These are phyloP conservation scores for Sapayoa aenigma DNA, from an alignment of 2,113 vertebrate genomes.

Conservation along the genomic window DNA sequence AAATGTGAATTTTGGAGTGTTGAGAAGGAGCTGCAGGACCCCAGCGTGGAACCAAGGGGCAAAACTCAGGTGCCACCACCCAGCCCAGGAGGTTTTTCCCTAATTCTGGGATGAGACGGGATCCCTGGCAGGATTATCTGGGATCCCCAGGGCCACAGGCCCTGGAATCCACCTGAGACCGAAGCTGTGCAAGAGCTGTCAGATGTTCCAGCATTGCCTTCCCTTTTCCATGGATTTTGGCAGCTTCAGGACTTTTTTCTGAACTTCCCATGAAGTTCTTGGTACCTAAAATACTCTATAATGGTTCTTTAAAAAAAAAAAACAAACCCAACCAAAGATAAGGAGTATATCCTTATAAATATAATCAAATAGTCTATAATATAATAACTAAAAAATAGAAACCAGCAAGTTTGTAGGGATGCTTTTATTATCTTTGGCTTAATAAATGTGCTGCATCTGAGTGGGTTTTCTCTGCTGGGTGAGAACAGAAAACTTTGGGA, in stretches of 20 bases:
- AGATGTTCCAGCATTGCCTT: background rate
- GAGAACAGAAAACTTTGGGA: background rate
- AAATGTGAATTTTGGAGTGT: no score
- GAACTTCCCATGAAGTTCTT: background rate
- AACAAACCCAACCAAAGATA: background rate
- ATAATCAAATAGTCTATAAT: background rate
- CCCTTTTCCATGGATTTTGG: background rate
- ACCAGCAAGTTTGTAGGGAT: background rate
- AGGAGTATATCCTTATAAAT: background rate
- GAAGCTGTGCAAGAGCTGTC: background rate
- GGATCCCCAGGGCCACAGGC: fast-evolving
- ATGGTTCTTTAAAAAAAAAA: background rate
- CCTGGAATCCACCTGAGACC: no score
- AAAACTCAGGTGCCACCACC: background rate
- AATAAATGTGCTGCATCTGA: background rate
- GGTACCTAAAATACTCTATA: background rate
- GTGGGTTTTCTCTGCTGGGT: background rate
- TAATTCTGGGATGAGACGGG: background rate
- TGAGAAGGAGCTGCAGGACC: no score
- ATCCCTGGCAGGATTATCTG: background rate
- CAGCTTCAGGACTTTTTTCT: background rate
- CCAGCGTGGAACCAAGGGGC: no score
- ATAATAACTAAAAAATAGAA: background rate
- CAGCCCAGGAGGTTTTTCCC: background rate
- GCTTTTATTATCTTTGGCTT: background rate